Percentiles rank a stretch among this genome's conserved stretches.
These are phyloP conservation scores for Phaedon cochleariae DNA, from an alignment of 2,888 invertebrate species.

Conservation along the genomic window DNA sequence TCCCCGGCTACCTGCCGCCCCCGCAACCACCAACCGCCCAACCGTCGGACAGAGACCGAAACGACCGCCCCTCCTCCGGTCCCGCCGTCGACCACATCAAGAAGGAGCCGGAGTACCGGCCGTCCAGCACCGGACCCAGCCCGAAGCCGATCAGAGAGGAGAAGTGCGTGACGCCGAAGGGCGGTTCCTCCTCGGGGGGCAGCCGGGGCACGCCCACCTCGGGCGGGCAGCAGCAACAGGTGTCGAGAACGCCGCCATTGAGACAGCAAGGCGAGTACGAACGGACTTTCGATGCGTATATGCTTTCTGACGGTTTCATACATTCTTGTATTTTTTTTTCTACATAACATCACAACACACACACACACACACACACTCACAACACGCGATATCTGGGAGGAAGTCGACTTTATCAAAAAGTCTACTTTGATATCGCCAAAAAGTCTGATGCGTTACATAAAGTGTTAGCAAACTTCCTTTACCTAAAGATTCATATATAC, in stretches of 20 bases:
- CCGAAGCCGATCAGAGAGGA: slow-evolving; percentile 54
- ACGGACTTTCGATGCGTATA: background rate
- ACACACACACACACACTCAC: too few relatives aligned
- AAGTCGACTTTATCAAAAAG: too few relatives aligned
- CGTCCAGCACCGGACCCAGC: slow-evolving; percentile 54
- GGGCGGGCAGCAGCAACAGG: slow-evolving; percentile 46
- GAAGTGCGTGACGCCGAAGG: slow-evolving; percentile 57
- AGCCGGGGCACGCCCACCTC: slow-evolving; percentile 54
- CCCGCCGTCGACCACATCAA: slow-evolving; percentile 77
- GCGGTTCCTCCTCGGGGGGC: slow-evolving; percentile 49
- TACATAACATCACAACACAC: too few relatives aligned
- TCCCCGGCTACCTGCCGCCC: slow-evolving; percentile 53
- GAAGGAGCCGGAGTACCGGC: slow-evolving; percentile 73
- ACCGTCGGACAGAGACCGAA: slow-evolving; percentile 43
- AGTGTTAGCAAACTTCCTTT: too few relatives aligned
- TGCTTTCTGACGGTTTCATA: background rate
- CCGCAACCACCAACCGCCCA: slow-evolving; percentile 45
- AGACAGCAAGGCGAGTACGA: slow-evolving; percentile 57
- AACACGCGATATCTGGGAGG: too few relatives aligned
- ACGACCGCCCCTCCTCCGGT: slow-evolving; percentile 65
- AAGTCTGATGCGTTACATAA: too few relatives aligned
- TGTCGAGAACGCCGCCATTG: slow-evolving; percentile 62
- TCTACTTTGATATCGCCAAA: too few relatives aligned
- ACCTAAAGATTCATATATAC: too few relatives aligned
- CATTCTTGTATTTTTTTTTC: background rate